Conservation (phyloP, 2,888 invertebrate genomes). For the Acleris emargana region DNA sequence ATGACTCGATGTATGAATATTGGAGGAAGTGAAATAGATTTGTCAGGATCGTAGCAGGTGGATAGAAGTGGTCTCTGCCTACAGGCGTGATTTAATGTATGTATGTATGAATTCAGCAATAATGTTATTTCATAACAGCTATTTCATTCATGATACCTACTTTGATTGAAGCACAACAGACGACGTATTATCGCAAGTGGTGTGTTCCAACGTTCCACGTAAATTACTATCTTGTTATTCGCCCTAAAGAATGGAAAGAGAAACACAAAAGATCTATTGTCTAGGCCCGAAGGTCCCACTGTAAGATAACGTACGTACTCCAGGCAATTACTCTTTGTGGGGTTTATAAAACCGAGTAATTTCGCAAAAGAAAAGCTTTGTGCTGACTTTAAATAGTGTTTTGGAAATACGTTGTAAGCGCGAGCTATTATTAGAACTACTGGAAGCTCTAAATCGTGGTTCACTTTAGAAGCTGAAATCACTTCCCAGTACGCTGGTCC, state of each 20-base stretch:
- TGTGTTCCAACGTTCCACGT: constrained; percentile 14
- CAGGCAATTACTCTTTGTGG: constrained; percentile 33
- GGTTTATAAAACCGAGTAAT: constrained; percentile 25
- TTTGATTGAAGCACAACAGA: constrained; percentile 5
- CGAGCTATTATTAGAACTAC: constrained; percentile 26
- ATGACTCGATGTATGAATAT: no score
- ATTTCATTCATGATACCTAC: background rate
- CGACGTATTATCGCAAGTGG: constrained; percentile 19
- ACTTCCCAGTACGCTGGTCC: constrained; percentile 29
- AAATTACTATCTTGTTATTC: constrained; percentile 35
- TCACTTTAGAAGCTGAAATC: constrained; percentile 30
- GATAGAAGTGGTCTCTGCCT: no score
- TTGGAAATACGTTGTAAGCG: constrained; percentile 13
- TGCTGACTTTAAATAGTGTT: background rate
- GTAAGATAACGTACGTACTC: constrained; percentile 30
- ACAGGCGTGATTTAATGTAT: no score
- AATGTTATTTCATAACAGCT: no score
- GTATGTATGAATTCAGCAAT: no score
- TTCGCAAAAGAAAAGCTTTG: constrained; percentile 25
- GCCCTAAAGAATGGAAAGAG: constrained; percentile 33
- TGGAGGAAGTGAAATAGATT: no score
- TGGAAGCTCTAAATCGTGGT: constrained; percentile 29
- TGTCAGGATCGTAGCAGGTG: no score
- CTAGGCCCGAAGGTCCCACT: constrained; percentile 34
- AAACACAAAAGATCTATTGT: constrained; percentile 37